phyloP scores from a whole-genome alignment of 2,797 vertebrate genomes.

The Gymnothorax javanicus region DNA sequence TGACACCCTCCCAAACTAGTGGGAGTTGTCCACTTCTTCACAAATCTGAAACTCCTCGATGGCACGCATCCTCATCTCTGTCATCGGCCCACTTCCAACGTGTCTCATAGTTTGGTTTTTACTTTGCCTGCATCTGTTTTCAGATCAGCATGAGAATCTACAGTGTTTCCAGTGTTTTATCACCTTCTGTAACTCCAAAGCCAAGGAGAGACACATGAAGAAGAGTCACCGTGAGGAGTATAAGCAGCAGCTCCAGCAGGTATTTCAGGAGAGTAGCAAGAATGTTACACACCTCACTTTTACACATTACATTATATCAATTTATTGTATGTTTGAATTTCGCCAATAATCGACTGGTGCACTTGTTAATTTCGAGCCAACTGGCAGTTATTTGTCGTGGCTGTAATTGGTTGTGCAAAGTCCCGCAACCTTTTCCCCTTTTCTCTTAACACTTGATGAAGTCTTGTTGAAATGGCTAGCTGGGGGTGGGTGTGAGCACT shows the following conservation, averaged over 20 bases:
- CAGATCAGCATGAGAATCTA: slow-evolving; percentile 81
- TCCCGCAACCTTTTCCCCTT: too few relatives aligned
- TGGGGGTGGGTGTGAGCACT: too few relatives aligned
- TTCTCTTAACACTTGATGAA: too few relatives aligned
- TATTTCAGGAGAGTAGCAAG: slow-evolving; percentile 29
- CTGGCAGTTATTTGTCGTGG: too few relatives aligned
- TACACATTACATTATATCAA: background rate
- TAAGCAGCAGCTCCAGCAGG: slow-evolving; percentile 81
- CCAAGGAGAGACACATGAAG: slow-evolving; percentile 85
- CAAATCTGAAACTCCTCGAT: background rate
- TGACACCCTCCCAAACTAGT: too few relatives aligned
- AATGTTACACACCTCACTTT: background rate
- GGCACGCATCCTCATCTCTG: background rate
- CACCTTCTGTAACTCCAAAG: slow-evolving; percentile 83
- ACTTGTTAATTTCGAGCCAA: too few relatives aligned
- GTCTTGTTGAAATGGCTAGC: too few relatives aligned
- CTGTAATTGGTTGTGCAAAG: too few relatives aligned
- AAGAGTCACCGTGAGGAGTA: slow-evolving; percentile 83
- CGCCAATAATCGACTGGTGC: too few relatives aligned
- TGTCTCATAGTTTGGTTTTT: background rate
- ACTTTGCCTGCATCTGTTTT: background rate
- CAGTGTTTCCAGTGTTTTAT: slow-evolving; percentile 86
- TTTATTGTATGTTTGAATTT: too few relatives aligned
- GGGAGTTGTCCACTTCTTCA: too few relatives aligned
- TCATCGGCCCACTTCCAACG: background rate